Percentiles rank a stretch among this genome's conserved stretches.
These are phyloP conservation scores for Enteromius mattozi DNA, from an alignment of 2,797 vertebrate genomes.

Conservation along the genomic window DNA sequence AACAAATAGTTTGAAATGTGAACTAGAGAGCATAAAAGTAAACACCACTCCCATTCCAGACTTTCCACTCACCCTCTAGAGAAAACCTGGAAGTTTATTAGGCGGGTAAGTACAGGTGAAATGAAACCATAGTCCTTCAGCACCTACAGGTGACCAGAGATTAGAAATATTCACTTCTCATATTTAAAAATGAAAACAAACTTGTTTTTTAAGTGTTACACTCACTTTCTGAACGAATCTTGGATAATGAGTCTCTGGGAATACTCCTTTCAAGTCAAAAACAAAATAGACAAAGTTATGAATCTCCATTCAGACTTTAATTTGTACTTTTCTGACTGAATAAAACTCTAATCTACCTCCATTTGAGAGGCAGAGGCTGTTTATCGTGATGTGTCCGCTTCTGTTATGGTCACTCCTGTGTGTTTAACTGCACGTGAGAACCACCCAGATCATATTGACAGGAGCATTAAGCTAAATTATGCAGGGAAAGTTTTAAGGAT, in stretches of 20 bases:
- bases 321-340: not conserved
- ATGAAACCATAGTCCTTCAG: constrained; percentile 89
- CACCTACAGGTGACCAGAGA: constrained; percentile 73
- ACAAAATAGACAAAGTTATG: not conserved
- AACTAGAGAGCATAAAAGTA: not conserved
- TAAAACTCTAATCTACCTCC: constrained; percentile 82
- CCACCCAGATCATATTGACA: constrained; percentile 44
- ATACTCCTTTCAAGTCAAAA: constrained; percentile 82
- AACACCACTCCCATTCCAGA: not conserved
- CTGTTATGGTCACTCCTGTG: constrained; percentile 89
- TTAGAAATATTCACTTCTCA: not conserved
- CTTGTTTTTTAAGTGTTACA: constrained; percentile 1
- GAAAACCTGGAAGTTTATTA: constrained; percentile 91
- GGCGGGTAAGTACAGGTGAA: constrained; percentile 81
- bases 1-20: not conserved
- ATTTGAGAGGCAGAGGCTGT: constrained; percentile 95
- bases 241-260: constrained; percentile 89
- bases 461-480: constrained; percentile 1
- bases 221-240: constrained; percentile 88
- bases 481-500: not conserved
- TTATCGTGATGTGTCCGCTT: constrained; percentile 87
- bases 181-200: not conserved
- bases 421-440: constrained; percentile 42
- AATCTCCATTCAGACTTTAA: not conserved
- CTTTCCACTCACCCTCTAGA: constrained; percentile 80